Evolutionary conservation across 2,113 vertebrate genomes (phyloP).

Genomic region (Theristicus caerulescens): DNA sequence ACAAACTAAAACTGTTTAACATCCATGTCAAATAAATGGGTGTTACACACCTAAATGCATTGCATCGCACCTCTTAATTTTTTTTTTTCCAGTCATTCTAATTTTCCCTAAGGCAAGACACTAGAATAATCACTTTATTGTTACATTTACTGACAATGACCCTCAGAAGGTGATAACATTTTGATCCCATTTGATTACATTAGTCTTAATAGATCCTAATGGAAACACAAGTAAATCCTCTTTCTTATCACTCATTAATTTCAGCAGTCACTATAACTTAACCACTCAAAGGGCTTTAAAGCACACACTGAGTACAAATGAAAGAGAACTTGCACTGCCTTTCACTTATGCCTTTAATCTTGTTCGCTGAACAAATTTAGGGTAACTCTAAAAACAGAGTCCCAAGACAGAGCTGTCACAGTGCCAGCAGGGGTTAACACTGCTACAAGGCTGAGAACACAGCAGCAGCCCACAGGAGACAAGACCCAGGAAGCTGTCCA

Average conservation of each 20-base stretch:
- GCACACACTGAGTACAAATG: neutral
- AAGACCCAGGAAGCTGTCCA: neutral
- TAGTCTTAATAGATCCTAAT: conserved; percentile 23
- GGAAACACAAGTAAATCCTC: conserved; percentile 28
- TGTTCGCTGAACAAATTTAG: neutral
- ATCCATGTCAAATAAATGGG: neutral
- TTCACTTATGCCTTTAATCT: neutral
- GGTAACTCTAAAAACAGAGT: neutral
- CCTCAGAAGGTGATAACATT: conserved; percentile 11
- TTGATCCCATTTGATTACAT: conserved; percentile 36
- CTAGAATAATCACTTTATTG: conserved; percentile 9
- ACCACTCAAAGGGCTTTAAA: neutral
- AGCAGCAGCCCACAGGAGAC: neutral
- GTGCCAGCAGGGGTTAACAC: neutral
- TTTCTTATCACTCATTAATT: conserved; percentile 8
- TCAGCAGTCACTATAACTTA: neutral
- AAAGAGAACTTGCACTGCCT: neutral
- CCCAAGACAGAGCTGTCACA: neutral
- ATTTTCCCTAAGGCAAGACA: neutral
- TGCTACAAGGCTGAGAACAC: fast-evolving
- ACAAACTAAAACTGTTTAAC: neutral
- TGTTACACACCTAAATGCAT: neutral
- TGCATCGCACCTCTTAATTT: neutral
- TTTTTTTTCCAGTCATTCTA: neutral
- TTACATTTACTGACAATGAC: conserved; percentile 1